phyloP scores from a whole-genome alignment of 2,888 invertebrate genomes.

The Dasypogon diadema region DNA sequence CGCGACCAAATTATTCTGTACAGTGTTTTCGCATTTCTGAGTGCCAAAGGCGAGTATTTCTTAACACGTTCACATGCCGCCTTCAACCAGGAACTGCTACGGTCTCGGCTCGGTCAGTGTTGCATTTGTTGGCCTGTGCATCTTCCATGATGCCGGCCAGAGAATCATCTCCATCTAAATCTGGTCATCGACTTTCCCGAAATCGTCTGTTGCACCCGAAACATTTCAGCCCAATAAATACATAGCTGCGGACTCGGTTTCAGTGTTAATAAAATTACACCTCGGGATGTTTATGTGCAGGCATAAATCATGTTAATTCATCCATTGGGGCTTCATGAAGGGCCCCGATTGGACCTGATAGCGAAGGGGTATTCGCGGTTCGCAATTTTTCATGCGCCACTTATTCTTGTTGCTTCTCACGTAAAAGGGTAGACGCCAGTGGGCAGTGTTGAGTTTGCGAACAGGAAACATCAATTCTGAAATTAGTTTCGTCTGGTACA shows the following conservation, averaged over 20 bases:
- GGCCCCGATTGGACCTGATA: slow-evolving; percentile 30
- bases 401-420: slow-evolving; percentile 16
- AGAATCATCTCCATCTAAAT: background rate
- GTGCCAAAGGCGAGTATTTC: slow-evolving; percentile 22
- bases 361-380: slow-evolving; percentile 10
- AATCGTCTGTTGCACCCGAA: background rate
- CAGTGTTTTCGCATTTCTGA: background rate
- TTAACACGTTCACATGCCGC: slow-evolving; percentile 20
- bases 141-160: too few species aligned
- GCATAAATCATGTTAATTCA: slow-evolving; percentile 50
- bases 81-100: slow-evolving; percentile 14
- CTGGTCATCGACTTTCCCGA: slow-evolving; percentile 13
- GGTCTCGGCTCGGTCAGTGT: too few species aligned
- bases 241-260: background rate
- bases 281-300: slow-evolving; percentile 22
- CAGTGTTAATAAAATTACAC: slow-evolving; percentile 49
- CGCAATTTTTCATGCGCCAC: slow-evolving; percentile 45
- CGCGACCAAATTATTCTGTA: slow-evolving; percentile 20
- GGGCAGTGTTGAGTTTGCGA: slow-evolving; percentile 18
- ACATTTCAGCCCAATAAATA: background rate
- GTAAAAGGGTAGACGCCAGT: slow-evolving; percentile 4
- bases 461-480: slow-evolving; percentile 45
- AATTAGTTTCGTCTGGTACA: slow-evolving; percentile 25
- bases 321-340: slow-evolving; percentile 39
- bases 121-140: too few species aligned